phyloP scores from a whole-genome alignment of 1,140 invertebrate species.

The Phenacoccus solenopsis region DNA sequence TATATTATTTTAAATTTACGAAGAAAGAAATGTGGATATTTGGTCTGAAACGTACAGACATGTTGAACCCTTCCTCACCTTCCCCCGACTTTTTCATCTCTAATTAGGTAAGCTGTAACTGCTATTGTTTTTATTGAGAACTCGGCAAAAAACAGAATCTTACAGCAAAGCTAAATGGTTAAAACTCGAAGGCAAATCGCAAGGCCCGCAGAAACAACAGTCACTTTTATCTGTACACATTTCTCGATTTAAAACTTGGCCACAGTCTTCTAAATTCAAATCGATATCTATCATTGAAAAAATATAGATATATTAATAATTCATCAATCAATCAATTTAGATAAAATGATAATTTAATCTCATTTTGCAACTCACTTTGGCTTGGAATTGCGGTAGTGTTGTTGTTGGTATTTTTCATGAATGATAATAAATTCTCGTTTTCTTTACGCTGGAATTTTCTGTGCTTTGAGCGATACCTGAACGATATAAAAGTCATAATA shows the following conservation, averaged over 20 bases:
- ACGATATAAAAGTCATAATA: neutral
- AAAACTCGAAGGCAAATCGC: neutral
- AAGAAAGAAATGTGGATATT: no score
- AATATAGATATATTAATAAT: no score
- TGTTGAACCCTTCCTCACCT: no score
- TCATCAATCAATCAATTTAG: no score
- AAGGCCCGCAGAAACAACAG: neutral
- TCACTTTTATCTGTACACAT: neutral
- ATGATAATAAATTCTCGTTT: neutral
- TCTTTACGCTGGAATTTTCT: slow-evolving; percentile 13
- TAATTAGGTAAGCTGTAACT: no score
- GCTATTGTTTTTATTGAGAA: no score
- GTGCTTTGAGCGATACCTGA: slow-evolving; percentile 6
- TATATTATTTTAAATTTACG: no score
- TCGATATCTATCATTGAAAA: neutral
- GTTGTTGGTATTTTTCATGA: neutral
- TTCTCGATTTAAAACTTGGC: neutral
- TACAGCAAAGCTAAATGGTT: neutral
- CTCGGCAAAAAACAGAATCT: no score
- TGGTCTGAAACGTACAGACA: no score
- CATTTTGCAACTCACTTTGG: no score
- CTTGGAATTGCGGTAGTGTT: neutral
- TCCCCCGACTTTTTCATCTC: no score
- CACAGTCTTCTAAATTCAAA: neutral
- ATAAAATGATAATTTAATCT: no score